Evolutionary conservation across 2,797 vertebrate species (phyloP).

Genomic region (Oreochromis mossambicus): DNA sequence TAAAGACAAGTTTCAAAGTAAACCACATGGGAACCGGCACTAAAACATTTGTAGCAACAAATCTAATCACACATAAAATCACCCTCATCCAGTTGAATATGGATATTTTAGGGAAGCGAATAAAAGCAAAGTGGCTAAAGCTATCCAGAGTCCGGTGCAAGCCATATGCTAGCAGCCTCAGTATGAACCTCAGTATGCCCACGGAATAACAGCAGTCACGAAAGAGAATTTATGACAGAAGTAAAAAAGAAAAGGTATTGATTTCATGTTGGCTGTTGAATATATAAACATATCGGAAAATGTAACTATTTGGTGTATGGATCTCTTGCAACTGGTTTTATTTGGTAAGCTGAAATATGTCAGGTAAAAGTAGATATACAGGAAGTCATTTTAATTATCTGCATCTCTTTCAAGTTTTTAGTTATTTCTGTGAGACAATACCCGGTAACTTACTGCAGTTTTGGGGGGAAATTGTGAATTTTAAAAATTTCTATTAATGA

Average conservation of each 20-base stretch:
- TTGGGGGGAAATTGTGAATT: background rate
- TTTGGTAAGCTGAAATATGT: background rate
- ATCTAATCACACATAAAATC: background rate
- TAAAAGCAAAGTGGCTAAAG: background rate
- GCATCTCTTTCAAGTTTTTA: background rate
- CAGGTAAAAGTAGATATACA: background rate
- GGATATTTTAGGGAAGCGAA: background rate
- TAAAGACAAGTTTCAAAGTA: background rate
- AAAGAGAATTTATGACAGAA: background rate
- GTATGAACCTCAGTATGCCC: background rate
- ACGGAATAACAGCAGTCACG: rapidly evolving
- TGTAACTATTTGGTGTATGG: background rate
- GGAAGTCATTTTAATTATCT: background rate
- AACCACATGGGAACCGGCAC: background rate
- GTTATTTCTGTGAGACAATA: background rate
- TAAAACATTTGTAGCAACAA: background rate
- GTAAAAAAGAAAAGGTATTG: background rate
- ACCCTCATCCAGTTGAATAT: background rate
- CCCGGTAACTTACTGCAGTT: background rate
- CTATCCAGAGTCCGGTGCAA: background rate
- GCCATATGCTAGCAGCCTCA: background rate
- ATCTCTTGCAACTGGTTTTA: background rate
- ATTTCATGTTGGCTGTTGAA: background rate
- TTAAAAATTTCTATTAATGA: background rate
- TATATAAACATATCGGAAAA: background rate